Base-by-base conservation (phyloP, 2,113 vertebrate species). In the Trinectes maculatus region DNA sequence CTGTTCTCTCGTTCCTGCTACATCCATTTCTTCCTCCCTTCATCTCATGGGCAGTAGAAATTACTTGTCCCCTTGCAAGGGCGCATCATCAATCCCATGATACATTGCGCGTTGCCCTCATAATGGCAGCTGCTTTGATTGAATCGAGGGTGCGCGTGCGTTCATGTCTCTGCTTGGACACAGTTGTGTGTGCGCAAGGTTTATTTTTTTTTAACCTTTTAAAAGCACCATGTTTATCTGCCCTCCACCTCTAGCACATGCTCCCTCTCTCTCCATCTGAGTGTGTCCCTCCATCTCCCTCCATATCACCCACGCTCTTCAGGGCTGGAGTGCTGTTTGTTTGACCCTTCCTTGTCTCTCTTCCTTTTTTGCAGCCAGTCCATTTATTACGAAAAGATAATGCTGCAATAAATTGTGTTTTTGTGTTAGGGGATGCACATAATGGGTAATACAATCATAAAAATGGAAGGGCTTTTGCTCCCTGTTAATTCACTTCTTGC, bases 21-120 rank as follows among this genome's bases (percentile, higher is more conserved):
- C 79, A 77, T 67, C 81, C 55, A 80, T 77, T 80, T 57, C 70
- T 75, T 79, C 83, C 77, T 80, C 69, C 76, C 67, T 80, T 65
- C 80, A 85, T 89, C 87, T 86, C 79, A 60, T n/a, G 62, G 60
- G 66, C 82, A 77, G 89, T 69, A 83, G 77, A 79, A 85, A 92
- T 92, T 91, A 91, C 89, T 91, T 92, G 83, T 83, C 74, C 77
- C 80, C 82, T 88, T 80, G 78, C 80, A 77, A 79, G 79, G 87
- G 70, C 62, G 26, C 53, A 53, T 74, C 61, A 74, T 93, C 87
- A 87, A 83, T 92, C 90, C 83, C 70, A 71, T 77, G 57, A 58
- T 80, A 85, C 63, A 63, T 79, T 66, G 66, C 53, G 40, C 40
- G 55, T 77, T 81, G 74, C 85, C 84, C 68, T 51, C 48, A 2